Base-by-base conservation (phyloP, 2,888 invertebrate species). In the Xestoiulus laeticollis region DNA sequence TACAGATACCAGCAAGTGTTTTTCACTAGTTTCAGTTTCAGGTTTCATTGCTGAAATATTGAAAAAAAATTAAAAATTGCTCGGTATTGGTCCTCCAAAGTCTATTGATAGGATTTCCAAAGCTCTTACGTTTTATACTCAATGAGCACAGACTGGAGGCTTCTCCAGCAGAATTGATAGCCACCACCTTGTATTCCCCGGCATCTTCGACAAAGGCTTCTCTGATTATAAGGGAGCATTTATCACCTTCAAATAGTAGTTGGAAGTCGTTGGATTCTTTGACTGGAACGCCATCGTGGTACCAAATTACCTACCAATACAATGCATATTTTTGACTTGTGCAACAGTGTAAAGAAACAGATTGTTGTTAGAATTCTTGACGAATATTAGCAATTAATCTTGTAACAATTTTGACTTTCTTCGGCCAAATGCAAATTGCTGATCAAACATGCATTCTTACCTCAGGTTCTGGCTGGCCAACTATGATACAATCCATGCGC, bases 251-350 rank as follows among this genome's bases (percentile, higher is more conserved):
- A 92, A 96, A 97, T 5, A 96, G 93, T 44, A 97, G 92, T 91
- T 96, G 95, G 90, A 96, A 95, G 91, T 96, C 96, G 53, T 95
- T 94, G 0, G 96, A 96, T 91, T 96, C 96, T 91, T 96, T 96
- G 0, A 97, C 95, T 0, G 96, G 96, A 88, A 94, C 94, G 87
- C 95, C 95, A 90, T 96, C 95, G 90, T 96, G 96, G 91, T 96
- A 96, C 95, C 95, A 95, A 90, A 94, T 94, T 84, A 95, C 94
- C 94, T 94, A 90, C 0, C 90, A 87, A 86, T 16, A 68, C 8
- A 53, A 87, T 16, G 16, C 16, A 30, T 78, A 14, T 48, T 48
- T n/a, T 22, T 53, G 53, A 53, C 19, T 19, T 53, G 5, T 53
- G 5, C 16, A n/a, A 53, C 5, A 68, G 6, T 6, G n/a, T 38